Percentiles rank a stretch among this genome's conserved stretches.
These are phyloP conservation scores for Epizoanthus stellaris DNA, from an alignment of 92 coral and sea anemone genomes.

Conservation along the genomic window DNA sequence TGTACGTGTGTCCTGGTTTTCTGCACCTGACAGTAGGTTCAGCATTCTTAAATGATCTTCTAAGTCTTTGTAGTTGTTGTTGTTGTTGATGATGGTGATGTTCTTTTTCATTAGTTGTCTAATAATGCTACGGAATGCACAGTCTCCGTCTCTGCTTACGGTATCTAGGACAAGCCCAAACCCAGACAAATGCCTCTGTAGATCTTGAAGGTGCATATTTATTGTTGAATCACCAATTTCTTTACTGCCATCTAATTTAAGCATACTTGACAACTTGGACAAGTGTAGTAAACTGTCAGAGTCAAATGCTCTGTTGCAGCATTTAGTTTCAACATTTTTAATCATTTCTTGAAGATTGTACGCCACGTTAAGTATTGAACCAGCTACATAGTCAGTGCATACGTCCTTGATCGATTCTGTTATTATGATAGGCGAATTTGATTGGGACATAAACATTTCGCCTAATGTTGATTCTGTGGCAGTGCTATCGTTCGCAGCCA, in stretches of 20 bases:
- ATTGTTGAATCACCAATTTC: conserved; percentile 40
- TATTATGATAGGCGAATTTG: no score
- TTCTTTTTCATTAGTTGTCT: conserved; percentile 2
- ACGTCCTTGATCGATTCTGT: conserved; percentile 54
- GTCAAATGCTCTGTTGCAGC: conserved; percentile 51
- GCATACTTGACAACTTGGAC: conserved; percentile 24
- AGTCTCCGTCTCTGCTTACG: conserved; percentile 54
- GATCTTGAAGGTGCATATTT: conserved; percentile 34
- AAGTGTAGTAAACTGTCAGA: conserved; percentile 39
- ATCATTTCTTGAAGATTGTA: conserved; percentile 39
- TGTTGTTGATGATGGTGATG: no score
- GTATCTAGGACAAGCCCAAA: conserved; percentile 46
- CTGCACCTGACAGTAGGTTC: conserved; percentile 30
- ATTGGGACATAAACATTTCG: no score
- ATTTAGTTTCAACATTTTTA: conserved; percentile 37
- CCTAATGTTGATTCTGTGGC: no score
- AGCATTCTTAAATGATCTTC: conserved; percentile 21
- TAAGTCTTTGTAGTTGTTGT: background rate
- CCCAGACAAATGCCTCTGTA: conserved; percentile 54
- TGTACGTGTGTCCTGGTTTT: conserved; percentile 20
- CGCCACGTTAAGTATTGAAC: conserved; percentile 43
- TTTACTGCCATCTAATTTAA: conserved; percentile 2
- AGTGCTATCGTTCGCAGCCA: no score
- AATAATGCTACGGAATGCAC: conserved; percentile 38
- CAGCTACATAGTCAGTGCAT: conserved; percentile 50